Evolutionary conservation across 1,140 invertebrate species (phyloP).

Genomic region (Macrosteles quadrilineatus): DNA sequence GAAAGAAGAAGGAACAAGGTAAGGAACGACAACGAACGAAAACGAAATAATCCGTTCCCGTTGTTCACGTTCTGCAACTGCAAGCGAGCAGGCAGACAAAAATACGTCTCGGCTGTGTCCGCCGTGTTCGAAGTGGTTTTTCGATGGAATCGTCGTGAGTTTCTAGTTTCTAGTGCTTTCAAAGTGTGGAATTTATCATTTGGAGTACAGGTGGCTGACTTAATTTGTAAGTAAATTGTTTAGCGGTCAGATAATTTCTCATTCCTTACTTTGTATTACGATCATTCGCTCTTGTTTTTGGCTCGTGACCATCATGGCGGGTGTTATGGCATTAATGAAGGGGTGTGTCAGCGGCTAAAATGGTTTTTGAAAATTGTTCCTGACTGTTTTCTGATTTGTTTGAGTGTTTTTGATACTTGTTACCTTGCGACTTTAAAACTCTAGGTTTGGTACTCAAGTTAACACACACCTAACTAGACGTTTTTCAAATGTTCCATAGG

Average conservation of each 20-base stretch:
- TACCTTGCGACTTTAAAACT: no score
- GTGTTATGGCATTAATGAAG: not conserved
- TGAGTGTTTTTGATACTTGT: no score
- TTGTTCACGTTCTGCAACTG: no score
- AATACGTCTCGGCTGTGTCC: not conserved
- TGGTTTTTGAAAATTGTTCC: no score
- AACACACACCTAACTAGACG: no score
- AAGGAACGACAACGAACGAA: no score
- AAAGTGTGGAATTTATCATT: constrained; percentile 11
- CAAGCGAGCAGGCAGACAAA: no score
- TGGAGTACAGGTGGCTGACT: constrained; percentile 16
- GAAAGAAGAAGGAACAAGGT: no score
- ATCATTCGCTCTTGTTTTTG: not conserved
- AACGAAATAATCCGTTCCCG: no score
- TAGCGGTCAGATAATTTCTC: not conserved
- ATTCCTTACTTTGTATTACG: not conserved
- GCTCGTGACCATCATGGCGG: not conserved
- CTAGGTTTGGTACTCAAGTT: no score
- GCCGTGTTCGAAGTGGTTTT: not conserved
- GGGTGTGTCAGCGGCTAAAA: not conserved
- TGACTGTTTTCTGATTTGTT: no score
- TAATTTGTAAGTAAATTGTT: not conserved
- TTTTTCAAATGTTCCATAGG: no score
- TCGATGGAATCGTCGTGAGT: constrained; percentile 22
- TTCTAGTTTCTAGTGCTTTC: constrained; percentile 16